These are phyloP conservation scores for Drosophila watanabei DNA, from an alignment of 1,140 invertebrate genomes.

Conservation along the genomic window DNA sequence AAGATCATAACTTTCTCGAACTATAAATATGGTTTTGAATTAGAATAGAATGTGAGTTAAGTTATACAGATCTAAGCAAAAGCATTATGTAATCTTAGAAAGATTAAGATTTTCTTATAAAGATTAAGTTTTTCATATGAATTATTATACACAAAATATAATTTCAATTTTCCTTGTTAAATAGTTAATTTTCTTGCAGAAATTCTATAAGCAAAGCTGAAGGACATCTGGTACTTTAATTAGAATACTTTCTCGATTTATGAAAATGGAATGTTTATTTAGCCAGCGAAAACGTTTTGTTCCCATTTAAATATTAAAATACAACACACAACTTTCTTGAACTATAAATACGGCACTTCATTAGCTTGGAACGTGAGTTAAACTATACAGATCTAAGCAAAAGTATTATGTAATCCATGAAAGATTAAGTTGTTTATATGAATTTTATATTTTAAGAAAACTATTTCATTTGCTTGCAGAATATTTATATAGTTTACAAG, in stretches of 20 bases:
- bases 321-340: slow-evolving; percentile 11
- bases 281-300: too few relatives aligned
- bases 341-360: too few relatives aligned
- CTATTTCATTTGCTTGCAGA: neutral
- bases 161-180: neutral
- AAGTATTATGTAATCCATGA: neutral
- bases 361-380: neutral
- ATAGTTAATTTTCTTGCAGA: neutral
- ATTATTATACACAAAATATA: slow-evolving; percentile 2
- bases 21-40: slow-evolving; percentile 7
- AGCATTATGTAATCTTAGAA: neutral
- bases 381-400: neutral
- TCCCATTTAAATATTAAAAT: too few relatives aligned
- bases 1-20: slow-evolving; percentile 20
- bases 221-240: slow-evolving; percentile 11
- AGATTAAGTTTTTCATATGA: neutral
- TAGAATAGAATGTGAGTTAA: slow-evolving; percentile 10
- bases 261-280: too few relatives aligned
- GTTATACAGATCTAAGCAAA: too few relatives aligned
- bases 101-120: too few relatives aligned
- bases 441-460: too few relatives aligned
- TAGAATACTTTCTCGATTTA: too few relatives aligned
- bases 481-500: slow-evolving; percentile 10
- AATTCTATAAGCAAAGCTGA: slow-evolving; percentile 15
- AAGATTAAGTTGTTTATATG: neutral